A percentile compares a stretch with the other conserved stretches of the same genome.
phyloP scores from a whole-genome alignment of 2,113 vertebrate genomes.

The Accipiter virgatus region DNA sequence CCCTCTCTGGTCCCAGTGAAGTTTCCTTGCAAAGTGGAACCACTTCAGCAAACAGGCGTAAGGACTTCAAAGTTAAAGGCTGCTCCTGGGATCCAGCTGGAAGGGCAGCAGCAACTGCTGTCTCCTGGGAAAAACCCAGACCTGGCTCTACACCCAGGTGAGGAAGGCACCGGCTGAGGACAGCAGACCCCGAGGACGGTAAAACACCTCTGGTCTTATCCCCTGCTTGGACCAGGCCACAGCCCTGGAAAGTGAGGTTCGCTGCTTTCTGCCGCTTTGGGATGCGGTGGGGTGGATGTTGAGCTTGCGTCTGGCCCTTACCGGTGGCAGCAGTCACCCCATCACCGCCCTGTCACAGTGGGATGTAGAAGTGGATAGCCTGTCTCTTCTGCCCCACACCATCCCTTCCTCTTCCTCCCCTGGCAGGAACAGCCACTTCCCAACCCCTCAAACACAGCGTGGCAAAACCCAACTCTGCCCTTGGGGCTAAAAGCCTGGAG shows the following conservation, averaged over 20 bases:
- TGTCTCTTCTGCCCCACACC: background rate
- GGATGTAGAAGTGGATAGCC: background rate
- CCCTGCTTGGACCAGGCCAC: background rate
- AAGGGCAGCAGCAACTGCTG: background rate
- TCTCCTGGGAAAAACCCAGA: background rate
- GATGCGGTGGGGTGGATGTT: background rate
- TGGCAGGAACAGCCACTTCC: background rate
- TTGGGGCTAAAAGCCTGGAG: background rate
- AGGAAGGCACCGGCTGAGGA: background rate
- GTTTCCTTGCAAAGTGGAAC: background rate
- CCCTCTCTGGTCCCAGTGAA: background rate
- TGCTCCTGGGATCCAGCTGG: background rate
- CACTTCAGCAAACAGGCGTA: background rate
- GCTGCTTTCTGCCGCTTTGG: background rate
- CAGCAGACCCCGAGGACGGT: background rate
- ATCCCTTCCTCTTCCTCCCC: background rate
- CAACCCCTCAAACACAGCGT: background rate
- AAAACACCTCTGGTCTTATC: background rate
- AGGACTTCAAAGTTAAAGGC: background rate
- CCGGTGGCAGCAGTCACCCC: background rate
- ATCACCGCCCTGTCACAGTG: rapidly evolving
- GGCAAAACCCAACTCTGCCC: background rate
- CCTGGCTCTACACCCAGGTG: background rate
- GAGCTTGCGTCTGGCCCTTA: background rate
- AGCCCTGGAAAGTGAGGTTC: background rate